Base-by-base conservation (phyloP, 2,113 vertebrate genomes). In the Miniopterus natalensis region DNA sequence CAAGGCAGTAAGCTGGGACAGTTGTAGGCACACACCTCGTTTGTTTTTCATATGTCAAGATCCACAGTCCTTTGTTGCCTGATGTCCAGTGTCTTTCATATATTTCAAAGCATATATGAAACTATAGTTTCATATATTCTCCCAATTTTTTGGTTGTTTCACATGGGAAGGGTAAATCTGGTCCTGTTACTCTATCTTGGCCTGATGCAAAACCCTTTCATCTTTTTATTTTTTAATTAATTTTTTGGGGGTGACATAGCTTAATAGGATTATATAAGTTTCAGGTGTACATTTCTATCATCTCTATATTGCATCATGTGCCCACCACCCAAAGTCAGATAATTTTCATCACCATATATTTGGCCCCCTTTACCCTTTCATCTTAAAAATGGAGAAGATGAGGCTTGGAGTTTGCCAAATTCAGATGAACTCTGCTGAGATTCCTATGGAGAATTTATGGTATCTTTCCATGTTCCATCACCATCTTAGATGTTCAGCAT, bases 361-460 rank as follows among this genome's bases (percentile, higher is more conserved):
- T 20, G 66, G 8, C 66, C 66, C 65, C n/a, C 66, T 68, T 36
- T 36, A 63, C 13, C 1, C 74, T 92, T 95, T 88, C 51, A 68
- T 90, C 73, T 95, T 92, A 81, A 80, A 96, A 81, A 89, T 70
- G 36, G 36, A 93, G 68, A 93, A 86, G 90, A 85, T 87, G 57
- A 87, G 86, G 36, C 17, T 36, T 3, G 42, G n/a, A 84, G 18
- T 84, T 0, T 85, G 45, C 59, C 59, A 94, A 80, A 78, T 88
- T 96, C 78, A 94, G 27, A 81, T 59, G 18, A 81, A 85, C 51
- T 59, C n/a, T 90, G 49, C 40, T 49, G 53, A 92, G 53, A 66
- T 90, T 61, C 49, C 51, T 57, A 27, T 65, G 59, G 81, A 87
- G 70, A 90, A 36, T 83, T 85, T n/a, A 61, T 66, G 13, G 61